Evolutionary conservation across 2,888 invertebrate genomes (phyloP).

Genomic region (Oxycera nigricornis): DNA sequence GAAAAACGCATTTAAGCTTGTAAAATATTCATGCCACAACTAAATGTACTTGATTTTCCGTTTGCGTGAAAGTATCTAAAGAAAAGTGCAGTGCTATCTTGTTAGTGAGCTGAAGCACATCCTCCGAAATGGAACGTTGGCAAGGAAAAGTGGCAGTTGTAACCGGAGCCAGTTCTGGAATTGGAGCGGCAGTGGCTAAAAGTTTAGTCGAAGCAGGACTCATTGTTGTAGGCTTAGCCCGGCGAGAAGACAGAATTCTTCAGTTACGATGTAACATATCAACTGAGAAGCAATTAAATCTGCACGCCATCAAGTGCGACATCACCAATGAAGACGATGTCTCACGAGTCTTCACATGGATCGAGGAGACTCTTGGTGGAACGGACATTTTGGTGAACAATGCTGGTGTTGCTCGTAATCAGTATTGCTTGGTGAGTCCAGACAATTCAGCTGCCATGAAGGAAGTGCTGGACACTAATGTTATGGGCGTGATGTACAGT

Average conservation of each 20-base stretch:
- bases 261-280: conserved; percentile 52
- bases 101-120: background rate
- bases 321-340: conserved; percentile 66
- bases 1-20: no score
- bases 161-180: conserved; percentile 70
- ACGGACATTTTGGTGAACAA: conserved; percentile 68
- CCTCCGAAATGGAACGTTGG: conserved; percentile 58
- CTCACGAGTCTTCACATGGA: conserved; percentile 64
- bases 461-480: conserved; percentile 60
- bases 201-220: conserved; percentile 63
- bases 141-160: conserved; percentile 68
- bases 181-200: conserved; percentile 64
- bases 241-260: conserved; percentile 61
- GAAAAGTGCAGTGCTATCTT: no score
- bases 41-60: no score
- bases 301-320: conserved; percentile 61
- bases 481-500: conserved; percentile 47
- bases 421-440: background rate
- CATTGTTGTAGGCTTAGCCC: conserved; percentile 65
- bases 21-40: no score
- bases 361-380: conserved; percentile 63
- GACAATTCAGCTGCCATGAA: conserved; percentile 50
- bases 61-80: no score
- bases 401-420: conserved; percentile 60
- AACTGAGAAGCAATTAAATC: conserved; percentile 48